Percentiles rank a stretch among this genome's conserved stretches.
phyloP scores from a whole-genome alignment of 2,113 vertebrate species.

The Heterochromis multidens region DNA sequence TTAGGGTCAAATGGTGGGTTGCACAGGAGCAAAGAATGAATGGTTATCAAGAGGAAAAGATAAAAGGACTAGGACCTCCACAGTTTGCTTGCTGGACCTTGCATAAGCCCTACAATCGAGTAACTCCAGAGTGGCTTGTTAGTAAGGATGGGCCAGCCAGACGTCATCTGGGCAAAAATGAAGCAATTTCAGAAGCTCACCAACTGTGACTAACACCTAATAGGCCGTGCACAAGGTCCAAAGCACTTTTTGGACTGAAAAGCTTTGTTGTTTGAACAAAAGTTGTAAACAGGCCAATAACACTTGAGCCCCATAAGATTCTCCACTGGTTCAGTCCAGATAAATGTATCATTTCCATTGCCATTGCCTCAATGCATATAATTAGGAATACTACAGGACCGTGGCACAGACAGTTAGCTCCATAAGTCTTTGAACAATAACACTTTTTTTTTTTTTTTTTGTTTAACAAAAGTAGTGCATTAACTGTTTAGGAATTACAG shows the following conservation, averaged over 20 bases:
- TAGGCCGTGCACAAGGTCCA: slow-evolving; percentile 27
- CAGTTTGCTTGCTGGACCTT: slow-evolving; percentile 55
- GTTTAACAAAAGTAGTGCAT: not conserved
- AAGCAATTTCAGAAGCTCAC: slow-evolving; percentile 60
- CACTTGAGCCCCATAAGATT: not conserved
- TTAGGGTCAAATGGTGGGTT: slow-evolving; percentile 13
- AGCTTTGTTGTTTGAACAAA: slow-evolving; percentile 57
- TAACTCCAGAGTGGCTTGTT: slow-evolving; percentile 64
- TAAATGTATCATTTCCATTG: not conserved
- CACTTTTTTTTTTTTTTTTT: not conserved
- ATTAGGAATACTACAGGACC: not conserved
- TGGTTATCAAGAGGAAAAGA: slow-evolving; percentile 26
- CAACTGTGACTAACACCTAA: slow-evolving; percentile 68
- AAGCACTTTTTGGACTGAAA: slow-evolving; percentile 26
- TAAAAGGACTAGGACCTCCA: slow-evolving; percentile 4
- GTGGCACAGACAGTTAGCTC: not conserved
- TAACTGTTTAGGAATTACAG: not conserved
- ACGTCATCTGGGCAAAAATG: slow-evolving; percentile 50
- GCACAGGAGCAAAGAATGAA: slow-evolving; percentile 17
- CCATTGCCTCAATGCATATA: not conserved
- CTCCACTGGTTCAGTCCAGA: not conserved
- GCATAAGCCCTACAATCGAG: slow-evolving; percentile 46
- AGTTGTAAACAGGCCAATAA: slow-evolving; percentile 47
- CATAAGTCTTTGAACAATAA: not conserved
- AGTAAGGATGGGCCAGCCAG: slow-evolving; percentile 34